phyloP scores from a whole-genome alignment of 2,113 vertebrate genomes.

The Accipiter cooperii region DNA sequence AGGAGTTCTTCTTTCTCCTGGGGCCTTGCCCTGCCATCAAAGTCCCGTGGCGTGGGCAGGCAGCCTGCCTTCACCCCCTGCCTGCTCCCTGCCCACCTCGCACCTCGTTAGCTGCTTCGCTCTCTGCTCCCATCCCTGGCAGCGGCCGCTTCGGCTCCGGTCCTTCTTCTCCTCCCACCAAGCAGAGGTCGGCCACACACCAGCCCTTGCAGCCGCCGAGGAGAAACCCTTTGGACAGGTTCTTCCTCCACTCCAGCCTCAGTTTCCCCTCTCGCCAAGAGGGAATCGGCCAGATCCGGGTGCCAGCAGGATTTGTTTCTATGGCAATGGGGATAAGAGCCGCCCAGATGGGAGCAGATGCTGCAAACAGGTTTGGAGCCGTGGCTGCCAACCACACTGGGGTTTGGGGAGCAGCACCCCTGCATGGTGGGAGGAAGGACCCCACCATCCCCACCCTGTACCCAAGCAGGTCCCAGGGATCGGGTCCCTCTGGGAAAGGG shows the following conservation, averaged over 20 bases:
- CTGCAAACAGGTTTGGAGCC: not conserved
- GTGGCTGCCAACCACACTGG: not conserved
- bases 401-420: not conserved
- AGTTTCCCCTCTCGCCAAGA: not conserved
- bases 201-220: not conserved
- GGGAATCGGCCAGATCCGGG: not conserved
- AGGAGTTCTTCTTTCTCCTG: not conserved
- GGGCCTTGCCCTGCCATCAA: not conserved
- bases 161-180: not conserved
- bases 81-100: not conserved
- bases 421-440: not conserved
- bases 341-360: not conserved
- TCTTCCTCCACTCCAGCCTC: not conserved
- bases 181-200: not conserved
- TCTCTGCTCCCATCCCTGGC: not conserved
- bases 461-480: not conserved
- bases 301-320: not conserved
- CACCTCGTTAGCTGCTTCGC: not conserved
- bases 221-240: not conserved
- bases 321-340: not conserved
- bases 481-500: not conserved
- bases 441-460: not conserved
- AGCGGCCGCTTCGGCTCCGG: not conserved
- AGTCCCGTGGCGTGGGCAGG: not conserved
- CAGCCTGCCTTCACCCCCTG: not conserved